Evolutionary conservation across 2,888 invertebrate species (phyloP).

Genomic region (Apodemia mormo): DNA sequence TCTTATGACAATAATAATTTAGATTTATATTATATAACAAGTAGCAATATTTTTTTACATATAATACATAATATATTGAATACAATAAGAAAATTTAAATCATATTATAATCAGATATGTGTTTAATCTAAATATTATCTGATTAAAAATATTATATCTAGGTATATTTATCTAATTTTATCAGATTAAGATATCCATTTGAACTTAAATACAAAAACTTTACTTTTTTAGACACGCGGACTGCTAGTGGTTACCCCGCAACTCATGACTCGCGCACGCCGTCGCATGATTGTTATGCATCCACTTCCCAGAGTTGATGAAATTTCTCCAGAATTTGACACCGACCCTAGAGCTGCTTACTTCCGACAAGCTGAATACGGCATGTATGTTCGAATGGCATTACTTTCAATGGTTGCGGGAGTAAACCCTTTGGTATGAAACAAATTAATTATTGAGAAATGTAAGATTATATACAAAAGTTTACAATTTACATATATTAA

Average conservation of each 20-base stretch:
- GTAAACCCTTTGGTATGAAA: slow-evolving; percentile 64
- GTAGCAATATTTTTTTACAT: not conserved
- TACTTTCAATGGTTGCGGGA: slow-evolving; percentile 94
- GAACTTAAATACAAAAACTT: not conserved
- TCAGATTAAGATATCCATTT: slow-evolving; percentile 8
- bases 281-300: slow-evolving; percentile 98
- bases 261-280: slow-evolving; percentile 96
- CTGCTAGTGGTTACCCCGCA: slow-evolving; percentile 96
- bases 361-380: slow-evolving; percentile 99
- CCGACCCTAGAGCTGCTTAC: slow-evolving; percentile 98
- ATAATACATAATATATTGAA: not conserved
- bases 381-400: slow-evolving; percentile 98
- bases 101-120: not conserved
- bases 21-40: not conserved
- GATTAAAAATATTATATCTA: not conserved
- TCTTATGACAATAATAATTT: not conserved
- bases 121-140: slow-evolving; percentile 4
- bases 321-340: slow-evolving; percentile 97
- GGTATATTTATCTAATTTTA: slow-evolving; percentile 4
- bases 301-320: slow-evolving; percentile 97
- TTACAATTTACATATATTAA: not conserved
- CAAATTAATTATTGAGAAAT: not conserved
- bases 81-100: not conserved
- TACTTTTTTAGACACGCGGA: slow-evolving; percentile 87
- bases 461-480: not conserved